These are phyloP conservation scores for Papilio aristodemus DNA, from an alignment of 1,140 invertebrate species.

Conservation along the genomic window DNA sequence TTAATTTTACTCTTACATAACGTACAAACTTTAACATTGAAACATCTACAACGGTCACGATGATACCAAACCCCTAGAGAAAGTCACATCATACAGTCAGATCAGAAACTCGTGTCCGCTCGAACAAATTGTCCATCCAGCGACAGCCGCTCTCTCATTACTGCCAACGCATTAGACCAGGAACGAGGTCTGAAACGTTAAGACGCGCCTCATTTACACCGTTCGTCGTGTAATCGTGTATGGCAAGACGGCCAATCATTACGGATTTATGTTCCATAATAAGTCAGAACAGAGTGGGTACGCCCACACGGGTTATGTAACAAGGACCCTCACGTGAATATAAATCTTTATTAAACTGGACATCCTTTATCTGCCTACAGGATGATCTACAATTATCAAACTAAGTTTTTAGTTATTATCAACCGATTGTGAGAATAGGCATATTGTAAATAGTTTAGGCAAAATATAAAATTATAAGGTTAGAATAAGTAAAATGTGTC, in stretches of 20 bases:
- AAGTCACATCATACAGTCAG: background rate
- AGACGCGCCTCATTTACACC: constrained; percentile 49
- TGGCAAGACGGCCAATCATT: constrained; percentile 49
- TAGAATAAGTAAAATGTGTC: too few relatives aligned
- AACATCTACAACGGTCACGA: background rate
- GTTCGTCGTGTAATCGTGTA: constrained; percentile 47
- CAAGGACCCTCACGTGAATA: constrained; percentile 3
- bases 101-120: constrained; percentile 16
- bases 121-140: constrained; percentile 15
- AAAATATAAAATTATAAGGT: too few relatives aligned
- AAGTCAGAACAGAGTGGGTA: constrained; percentile 38
- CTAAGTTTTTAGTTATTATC: too few relatives aligned
- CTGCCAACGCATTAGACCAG: constrained; percentile 45
- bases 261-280: constrained; percentile 56
- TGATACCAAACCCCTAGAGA: background rate
- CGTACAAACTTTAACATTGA: background rate
- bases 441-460: too few relatives aligned
- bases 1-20: too few relatives aligned
- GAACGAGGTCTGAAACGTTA: constrained; percentile 43
- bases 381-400: background rate
- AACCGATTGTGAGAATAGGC: too few relatives aligned
- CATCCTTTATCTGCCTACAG: background rate
- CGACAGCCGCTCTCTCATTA: constrained; percentile 40
- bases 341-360: constrained; percentile 15
- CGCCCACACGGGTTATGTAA: constrained; percentile 40